These are phyloP conservation scores for Acholoe squamosa DNA, from an alignment of 2,888 invertebrate species.

Conservation along the genomic window DNA sequence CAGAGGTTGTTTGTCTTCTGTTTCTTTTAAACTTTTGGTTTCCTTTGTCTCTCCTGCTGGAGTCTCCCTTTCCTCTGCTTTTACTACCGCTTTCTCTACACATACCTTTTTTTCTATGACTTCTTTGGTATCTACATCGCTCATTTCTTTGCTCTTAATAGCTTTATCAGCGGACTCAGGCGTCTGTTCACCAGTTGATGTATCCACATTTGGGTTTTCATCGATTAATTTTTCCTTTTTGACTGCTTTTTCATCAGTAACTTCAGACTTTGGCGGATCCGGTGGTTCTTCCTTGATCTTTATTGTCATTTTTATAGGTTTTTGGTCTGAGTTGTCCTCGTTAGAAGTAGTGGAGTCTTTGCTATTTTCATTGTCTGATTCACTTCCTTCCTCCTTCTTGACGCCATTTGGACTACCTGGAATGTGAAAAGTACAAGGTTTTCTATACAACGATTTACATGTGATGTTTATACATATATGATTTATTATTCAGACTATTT, in stretches of 20 bases:
- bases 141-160: neutral
- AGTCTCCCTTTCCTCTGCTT: neutral
- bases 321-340: neutral
- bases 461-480: too few species aligned
- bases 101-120: neutral
- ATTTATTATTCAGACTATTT: too few species aligned
- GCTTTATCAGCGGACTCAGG: neutral
- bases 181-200: neutral
- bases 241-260: neutral
- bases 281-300: slow-evolving; percentile 47
- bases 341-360: neutral
- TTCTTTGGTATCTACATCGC: neutral
- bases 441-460: too few species aligned
- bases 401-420: neutral
- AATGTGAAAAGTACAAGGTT: neutral
- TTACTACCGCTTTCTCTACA: neutral
- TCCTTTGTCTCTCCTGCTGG: neutral
- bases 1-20: neutral
- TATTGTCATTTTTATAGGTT: slow-evolving; percentile 3
- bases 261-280: slow-evolving; percentile 18
- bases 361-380: slow-evolving; percentile 31
- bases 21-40: neutral
- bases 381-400: neutral
- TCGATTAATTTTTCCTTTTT: slow-evolving; percentile 60
- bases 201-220: slow-evolving; percentile 33